Evolutionary conservation across 2,797 vertebrate species (phyloP).

Genomic region (Cyclopterus lumpus): DNA sequence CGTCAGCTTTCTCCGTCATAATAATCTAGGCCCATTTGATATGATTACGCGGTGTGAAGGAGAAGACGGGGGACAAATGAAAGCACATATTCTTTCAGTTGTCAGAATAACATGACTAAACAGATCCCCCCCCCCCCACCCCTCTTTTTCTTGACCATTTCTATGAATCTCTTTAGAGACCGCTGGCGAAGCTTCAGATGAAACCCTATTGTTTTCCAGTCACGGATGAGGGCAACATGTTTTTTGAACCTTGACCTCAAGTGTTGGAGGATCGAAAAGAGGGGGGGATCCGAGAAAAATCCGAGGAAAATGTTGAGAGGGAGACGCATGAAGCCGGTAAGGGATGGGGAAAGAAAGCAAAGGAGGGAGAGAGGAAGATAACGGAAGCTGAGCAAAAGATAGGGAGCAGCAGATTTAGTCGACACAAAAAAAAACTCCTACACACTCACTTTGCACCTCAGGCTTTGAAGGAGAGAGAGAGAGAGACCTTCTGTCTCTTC

Average conservation of each 20-base stretch:
- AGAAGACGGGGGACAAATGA: conserved; percentile 36
- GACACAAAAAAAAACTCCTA: conserved; percentile 69
- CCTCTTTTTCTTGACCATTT: conserved; percentile 4
- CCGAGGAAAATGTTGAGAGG: conserved; percentile 21
- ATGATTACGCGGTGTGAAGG: conserved; percentile 61
- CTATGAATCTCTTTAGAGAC: conserved; percentile 30
- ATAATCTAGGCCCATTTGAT: conserved; percentile 61
- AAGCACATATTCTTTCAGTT: conserved; percentile 49
- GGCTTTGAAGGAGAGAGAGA: conserved; percentile 50
- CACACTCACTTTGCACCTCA: conserved; percentile 54
- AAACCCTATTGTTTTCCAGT: conserved; percentile 40
- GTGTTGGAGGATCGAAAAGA: conserved; percentile 5
- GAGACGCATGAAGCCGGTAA: conserved; percentile 17
- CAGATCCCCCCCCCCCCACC: conserved; percentile 6
- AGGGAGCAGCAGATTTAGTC: conserved; percentile 60
- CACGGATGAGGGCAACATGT: conserved; percentile 33
- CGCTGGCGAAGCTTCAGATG: conserved; percentile 33
- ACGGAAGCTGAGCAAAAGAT: conserved; percentile 51
- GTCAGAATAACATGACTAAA: conserved; percentile 49
- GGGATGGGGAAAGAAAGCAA: conserved; percentile 49
- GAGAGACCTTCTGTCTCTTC: conserved; percentile 7
- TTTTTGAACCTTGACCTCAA: conserved; percentile 40
- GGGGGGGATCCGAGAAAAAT: not conserved
- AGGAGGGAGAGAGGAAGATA: conserved; percentile 41
- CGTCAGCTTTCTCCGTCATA: conserved; percentile 35